phyloP scores from a whole-genome alignment of 2,113 vertebrate genomes.

The Anoplopoma fimbria region DNA sequence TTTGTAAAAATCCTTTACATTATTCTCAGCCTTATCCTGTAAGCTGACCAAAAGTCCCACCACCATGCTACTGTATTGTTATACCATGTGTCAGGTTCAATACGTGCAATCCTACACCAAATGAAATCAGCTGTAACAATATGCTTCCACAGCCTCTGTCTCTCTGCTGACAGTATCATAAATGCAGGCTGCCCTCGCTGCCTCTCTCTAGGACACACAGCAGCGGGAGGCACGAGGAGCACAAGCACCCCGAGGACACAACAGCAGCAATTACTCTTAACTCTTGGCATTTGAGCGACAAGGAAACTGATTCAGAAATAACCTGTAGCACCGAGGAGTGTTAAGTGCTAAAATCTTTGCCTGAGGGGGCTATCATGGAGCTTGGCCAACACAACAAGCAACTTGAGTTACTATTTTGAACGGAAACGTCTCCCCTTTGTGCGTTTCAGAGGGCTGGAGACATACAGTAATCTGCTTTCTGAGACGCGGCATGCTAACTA shows the following conservation, averaged over 20 bases:
- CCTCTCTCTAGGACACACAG: constrained; percentile 33
- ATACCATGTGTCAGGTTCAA: background rate
- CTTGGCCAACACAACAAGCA: constrained; percentile 41
- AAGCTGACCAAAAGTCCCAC: background rate
- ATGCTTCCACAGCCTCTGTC: constrained; percentile 10
- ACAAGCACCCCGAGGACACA: constrained; percentile 49
- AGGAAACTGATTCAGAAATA: constrained; percentile 60
- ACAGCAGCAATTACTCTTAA: constrained; percentile 61
- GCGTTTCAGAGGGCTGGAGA: constrained; percentile 31
- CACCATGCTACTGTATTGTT: background rate
- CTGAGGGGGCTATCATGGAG: constrained; percentile 44
- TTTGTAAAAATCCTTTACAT: too few species aligned
- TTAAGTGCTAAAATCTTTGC: constrained; percentile 54
- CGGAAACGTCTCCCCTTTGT: constrained; percentile 37
- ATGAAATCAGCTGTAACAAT: constrained; percentile 19
- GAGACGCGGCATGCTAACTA: constrained; percentile 44
- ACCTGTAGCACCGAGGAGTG: constrained; percentile 38
- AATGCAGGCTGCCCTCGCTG: constrained; percentile 15
- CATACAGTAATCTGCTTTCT: constrained; percentile 43
- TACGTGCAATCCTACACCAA: background rate
- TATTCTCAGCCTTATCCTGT: too few species aligned
- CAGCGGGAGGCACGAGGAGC: constrained; percentile 11
- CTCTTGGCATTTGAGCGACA: constrained; percentile 64
- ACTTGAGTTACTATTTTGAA: constrained; percentile 45
- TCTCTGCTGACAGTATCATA: constrained; percentile 20